phyloP scores from a whole-genome alignment of 30 jellyfish, hydroid and myxozoan genomes.

The Aurelia sp. region DNA sequence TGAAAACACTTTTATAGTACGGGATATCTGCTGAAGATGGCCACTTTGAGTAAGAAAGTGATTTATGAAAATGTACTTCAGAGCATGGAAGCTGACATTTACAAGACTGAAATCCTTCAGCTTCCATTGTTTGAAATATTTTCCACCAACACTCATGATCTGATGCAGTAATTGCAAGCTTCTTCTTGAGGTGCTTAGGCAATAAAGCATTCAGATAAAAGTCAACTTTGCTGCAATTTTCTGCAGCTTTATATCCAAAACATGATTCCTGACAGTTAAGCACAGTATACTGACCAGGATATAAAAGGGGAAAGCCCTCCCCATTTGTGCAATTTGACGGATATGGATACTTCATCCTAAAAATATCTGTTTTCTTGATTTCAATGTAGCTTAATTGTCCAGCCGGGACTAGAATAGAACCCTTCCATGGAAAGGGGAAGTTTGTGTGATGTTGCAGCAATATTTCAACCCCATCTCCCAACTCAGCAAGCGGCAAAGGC shows the following conservation, averaged over 20 bases:
- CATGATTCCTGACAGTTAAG: slow-evolving; percentile 39
- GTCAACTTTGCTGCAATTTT: slow-evolving; percentile 6
- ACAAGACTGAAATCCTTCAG: slow-evolving; percentile 16
- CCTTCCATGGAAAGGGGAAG: slow-evolving; percentile 21
- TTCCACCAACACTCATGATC: neutral
- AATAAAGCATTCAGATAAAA: neutral
- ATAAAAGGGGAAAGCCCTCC: neutral
- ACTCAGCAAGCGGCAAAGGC: neutral
- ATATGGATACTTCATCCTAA: slow-evolving; percentile 34
- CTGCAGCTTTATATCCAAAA: neutral
- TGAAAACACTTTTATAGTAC: slow-evolving; percentile 19
- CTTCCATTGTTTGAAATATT: neutral
- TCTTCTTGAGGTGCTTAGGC: slow-evolving; percentile 11
- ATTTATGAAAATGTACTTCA: slow-evolving; percentile 10
- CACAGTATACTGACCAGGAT: slow-evolving; percentile 45
- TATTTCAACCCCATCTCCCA: slow-evolving; percentile 60
- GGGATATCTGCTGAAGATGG: slow-evolving; percentile 38
- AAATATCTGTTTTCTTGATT: slow-evolving; percentile 14
- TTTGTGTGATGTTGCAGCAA: slow-evolving; percentile 18
- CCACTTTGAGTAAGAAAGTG: slow-evolving; percentile 43
- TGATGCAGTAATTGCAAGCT: neutral
- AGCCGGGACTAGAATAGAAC: slow-evolving; percentile 12
- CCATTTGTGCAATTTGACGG: slow-evolving; percentile 61
- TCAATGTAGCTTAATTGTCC: slow-evolving; percentile 44
- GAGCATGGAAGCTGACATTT: slow-evolving; percentile 40